Percentiles rank a stretch among this genome's conserved stretches.
Evolutionary conservation across 2,888 invertebrate genomes (phyloP).

Genomic region (Abscondita cerata): DNA sequence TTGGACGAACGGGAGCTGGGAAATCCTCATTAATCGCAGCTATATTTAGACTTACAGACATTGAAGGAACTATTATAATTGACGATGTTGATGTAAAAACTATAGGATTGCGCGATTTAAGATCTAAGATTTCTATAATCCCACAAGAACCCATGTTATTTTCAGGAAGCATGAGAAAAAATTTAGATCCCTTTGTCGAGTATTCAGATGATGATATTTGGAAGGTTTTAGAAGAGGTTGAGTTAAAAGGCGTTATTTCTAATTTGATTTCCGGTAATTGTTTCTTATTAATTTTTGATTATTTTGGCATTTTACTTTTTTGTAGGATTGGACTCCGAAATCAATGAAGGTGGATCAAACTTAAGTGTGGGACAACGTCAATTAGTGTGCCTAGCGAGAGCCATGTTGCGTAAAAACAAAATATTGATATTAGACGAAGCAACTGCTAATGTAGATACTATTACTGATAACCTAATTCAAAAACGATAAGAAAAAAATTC

Average conservation of each 20-base stretch:
- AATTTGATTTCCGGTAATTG: conserved; percentile 62
- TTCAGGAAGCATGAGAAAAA: conserved; percentile 83
- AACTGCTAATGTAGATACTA: conserved; percentile 78
- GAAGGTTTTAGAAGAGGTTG: conserved; percentile 81
- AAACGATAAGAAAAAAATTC: conserved; percentile 75
- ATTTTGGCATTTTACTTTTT: too few relatives aligned
- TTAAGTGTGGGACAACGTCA: conserved; percentile 62
- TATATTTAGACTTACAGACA: conserved; percentile 79
- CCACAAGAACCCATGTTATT: conserved; percentile 87
- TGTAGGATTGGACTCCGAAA: too few relatives aligned
- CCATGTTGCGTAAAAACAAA: conserved; percentile 55
- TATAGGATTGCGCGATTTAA: conserved; percentile 76
- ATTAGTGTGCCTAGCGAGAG: conserved; percentile 70
- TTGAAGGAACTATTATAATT: conserved; percentile 78
- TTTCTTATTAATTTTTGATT: too few relatives aligned
- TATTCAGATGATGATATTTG: conserved; percentile 80
- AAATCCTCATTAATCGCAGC: conserved; percentile 78
- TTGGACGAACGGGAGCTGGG: conserved; percentile 84
- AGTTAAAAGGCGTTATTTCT: conserved; percentile 72
- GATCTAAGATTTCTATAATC: conserved; percentile 80
- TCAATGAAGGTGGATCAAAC: conserved; percentile 59
- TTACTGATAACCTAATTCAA: conserved; percentile 76
- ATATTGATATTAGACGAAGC: conserved; percentile 65
- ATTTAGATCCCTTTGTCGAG: conserved; percentile 85
- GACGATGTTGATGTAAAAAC: conserved; percentile 75